Evolutionary conservation across 2,888 invertebrate genomes (phyloP), one percentile per base, ranked within the genome.

Genomic region (Drosophila subquinaria): DNA sequence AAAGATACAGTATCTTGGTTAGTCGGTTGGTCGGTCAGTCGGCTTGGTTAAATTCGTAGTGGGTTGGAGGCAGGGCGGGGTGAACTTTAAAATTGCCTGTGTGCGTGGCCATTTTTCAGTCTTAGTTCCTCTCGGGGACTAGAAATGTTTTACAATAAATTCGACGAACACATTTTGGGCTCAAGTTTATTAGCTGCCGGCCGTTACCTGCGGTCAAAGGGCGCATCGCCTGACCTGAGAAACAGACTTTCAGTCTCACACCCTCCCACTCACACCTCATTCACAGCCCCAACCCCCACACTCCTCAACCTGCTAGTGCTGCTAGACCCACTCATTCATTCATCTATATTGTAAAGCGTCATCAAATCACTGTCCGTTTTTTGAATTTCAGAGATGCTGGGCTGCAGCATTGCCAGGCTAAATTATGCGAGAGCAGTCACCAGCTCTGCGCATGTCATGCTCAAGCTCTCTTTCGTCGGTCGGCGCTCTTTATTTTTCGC

Each of bases 101-200:
- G 81, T 88, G 79, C 87, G 78, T 83, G 55, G 76, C 79, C 69
- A 89, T 88, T 88, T 88, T 81, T 88, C 90, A 90, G 90, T 79
- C 85, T 90, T 89, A 84, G 77, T 76, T 67, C 63, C 50, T 79
- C 66, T 60, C 47, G 11, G 62, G 56, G 69, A 43, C 63, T 68
- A 73, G 72, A 84, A 87, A 89, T 84, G 82, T 84, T 72, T 73
- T 61, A 84, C 88, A 87, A 84, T 84, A 89, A 84, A 84, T 89
- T 89, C 78, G 72, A 73, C 66, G 53, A 75, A 74, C 81, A 81
- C 83, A 89, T 83, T 83, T 83, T 71, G 81, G 84, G 56, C 77
- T 73, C 67, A 71, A 89, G 82, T 87, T 89, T 89, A 84, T 84
- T 89, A 89, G 84, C 89, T 75, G 73, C 72, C 66, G 80, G 85